Conservation (phyloP, 2,888 invertebrate species). For the Embidobia sp. region DNA sequence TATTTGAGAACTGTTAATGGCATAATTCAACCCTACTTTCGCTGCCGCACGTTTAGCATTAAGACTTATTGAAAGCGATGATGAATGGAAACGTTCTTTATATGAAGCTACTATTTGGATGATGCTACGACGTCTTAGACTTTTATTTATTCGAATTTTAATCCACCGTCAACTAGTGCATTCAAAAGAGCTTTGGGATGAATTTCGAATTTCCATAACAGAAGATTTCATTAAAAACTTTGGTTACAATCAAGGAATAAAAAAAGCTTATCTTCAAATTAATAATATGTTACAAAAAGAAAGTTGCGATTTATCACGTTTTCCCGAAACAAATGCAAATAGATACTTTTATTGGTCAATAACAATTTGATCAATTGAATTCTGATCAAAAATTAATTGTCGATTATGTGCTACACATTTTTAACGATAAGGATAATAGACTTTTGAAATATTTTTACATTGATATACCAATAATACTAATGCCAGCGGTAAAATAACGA, state of each 20-base stretch:
- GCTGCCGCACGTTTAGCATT: constrained; percentile 34
- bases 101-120: constrained; percentile 1
- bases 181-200: background rate
- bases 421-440: no score
- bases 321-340: background rate
- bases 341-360: no score
- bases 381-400: no score
- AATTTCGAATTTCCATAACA: background rate
- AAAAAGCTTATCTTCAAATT: background rate
- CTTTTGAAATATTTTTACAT: constrained; percentile 38
- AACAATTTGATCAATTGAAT: no score
- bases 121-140: background rate
- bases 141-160: constrained; percentile 4
- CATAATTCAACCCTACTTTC: background rate
- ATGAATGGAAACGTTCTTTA: background rate
- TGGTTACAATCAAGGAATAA: background rate
- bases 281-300: background rate
- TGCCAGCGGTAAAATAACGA: no score
- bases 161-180: constrained; percentile 49
- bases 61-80: constrained; percentile 12
- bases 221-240: background rate
- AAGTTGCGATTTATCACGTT: background rate
- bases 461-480: no score
- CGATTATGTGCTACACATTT: no score
- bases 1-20: constrained; percentile 1